A percentile compares a stretch with the other conserved stretches of the same genome.
phyloP scores from a whole-genome alignment of 1,140 invertebrate genomes.

The Eumeta japonica region DNA sequence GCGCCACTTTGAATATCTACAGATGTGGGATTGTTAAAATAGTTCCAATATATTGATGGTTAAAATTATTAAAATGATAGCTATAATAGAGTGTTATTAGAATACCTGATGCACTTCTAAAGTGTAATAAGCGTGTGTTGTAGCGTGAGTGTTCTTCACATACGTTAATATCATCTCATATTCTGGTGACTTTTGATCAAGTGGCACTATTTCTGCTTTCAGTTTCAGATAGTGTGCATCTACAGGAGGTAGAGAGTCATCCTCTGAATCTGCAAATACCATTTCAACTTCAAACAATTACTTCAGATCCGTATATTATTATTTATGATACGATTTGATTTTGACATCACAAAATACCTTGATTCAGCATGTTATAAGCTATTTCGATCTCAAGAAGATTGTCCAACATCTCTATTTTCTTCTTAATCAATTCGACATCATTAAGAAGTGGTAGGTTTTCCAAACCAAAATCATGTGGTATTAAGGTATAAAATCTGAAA shows the following conservation, averaged over 20 bases:
- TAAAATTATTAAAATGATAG: no score
- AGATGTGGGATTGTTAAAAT: no score
- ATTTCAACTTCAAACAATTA: neutral
- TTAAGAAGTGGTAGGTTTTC: conserved; percentile 80
- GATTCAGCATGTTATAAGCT: conserved; percentile 84
- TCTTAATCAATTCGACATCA: conserved; percentile 73
- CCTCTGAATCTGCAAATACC: conserved; percentile 17
- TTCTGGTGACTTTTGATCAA: conserved; percentile 73
- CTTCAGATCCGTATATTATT: no score
- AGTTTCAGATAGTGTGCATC: conserved; percentile 90
- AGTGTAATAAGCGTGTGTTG: conserved; percentile 76
- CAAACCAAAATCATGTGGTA: conserved; percentile 93
- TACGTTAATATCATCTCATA: conserved; percentile 77
- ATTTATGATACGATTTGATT: no score
- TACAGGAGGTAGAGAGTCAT: no score
- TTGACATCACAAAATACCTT: conserved; percentile 27
- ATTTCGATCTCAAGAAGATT: conserved; percentile 92
- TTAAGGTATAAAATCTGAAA: conserved; percentile 81
- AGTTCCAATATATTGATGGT: no score
- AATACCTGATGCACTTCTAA: conserved; percentile 70
- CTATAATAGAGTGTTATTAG: conserved; percentile 16
- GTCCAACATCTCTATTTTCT: conserved; percentile 90
- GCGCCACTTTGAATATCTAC: conserved; percentile 73
- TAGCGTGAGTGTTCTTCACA: conserved; percentile 83
- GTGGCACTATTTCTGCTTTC: conserved; percentile 75